Percentiles rank a stretch among this genome's conserved stretches.
These are phyloP conservation scores for Ormia ochracea DNA, from an alignment of 2,888 invertebrate genomes.

Conservation along the genomic window DNA sequence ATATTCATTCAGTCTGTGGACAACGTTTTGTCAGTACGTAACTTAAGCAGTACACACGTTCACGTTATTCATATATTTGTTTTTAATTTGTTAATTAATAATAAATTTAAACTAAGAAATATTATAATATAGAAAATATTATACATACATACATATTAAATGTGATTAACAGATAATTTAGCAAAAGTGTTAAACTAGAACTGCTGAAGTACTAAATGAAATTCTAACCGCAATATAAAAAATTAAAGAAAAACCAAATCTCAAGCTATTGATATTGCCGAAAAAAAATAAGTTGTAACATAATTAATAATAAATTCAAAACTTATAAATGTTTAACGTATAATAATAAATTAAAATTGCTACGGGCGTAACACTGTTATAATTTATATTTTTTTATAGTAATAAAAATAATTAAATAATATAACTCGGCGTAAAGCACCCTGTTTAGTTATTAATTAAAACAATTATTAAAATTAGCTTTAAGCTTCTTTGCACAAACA, in stretches of 20 bases:
- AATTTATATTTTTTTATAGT: no score
- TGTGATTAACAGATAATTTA: background rate
- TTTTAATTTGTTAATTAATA: constrained; percentile 31
- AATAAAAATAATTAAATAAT: no score
- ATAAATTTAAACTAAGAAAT: constrained; percentile 3
- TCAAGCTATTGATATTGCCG: no score
- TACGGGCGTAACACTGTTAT: no score
- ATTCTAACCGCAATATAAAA: no score
- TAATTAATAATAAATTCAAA: no score
- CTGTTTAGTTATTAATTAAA: constrained; percentile 2
- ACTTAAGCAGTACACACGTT: constrained; percentile 64
- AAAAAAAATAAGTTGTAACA: no score
- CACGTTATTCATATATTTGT: constrained; percentile 45
- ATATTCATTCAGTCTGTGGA: constrained; percentile 72
- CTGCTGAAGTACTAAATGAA: no score
- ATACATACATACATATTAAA: background rate
- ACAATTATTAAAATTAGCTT: background rate
- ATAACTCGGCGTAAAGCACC: no score
- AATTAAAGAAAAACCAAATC: no score
- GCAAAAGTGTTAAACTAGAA: background rate
- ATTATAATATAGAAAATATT: background rate
- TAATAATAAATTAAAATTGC: no score
- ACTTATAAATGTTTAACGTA: no score
- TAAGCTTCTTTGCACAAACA: background rate
- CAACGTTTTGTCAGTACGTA: constrained; percentile 75